Evolutionary conservation across 2,113 vertebrate species (phyloP).

Genomic region (Ceyx margarethae): DNA sequence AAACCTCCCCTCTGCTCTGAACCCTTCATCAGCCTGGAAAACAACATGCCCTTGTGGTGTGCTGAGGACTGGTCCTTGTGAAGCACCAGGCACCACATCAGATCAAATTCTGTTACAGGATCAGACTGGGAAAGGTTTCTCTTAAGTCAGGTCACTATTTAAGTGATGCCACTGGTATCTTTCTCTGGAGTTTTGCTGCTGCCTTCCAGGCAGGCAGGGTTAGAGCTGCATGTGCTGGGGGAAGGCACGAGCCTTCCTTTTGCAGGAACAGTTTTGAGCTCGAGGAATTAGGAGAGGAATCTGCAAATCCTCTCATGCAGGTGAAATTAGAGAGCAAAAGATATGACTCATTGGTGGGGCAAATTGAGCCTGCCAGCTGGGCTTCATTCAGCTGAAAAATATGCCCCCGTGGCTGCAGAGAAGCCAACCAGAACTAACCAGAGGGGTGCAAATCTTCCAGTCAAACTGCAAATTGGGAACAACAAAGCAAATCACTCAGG

Average conservation of each 20-base stretch:
- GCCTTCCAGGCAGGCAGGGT: background rate
- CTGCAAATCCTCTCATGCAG: constrained; percentile 31
- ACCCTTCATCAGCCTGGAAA: background rate
- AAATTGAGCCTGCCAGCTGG: constrained; percentile 63
- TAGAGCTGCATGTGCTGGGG: background rate
- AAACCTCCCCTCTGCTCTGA: background rate
- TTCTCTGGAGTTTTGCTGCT: background rate
- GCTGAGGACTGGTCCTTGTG: background rate
- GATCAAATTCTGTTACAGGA: background rate
- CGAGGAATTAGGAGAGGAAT: constrained; percentile 8
- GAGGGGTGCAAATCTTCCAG: constrained; percentile 67
- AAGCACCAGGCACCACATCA: background rate
- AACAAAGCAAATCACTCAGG: constrained; percentile 66
- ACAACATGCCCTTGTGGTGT: background rate
- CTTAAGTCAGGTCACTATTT: background rate
- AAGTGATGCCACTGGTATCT: background rate
- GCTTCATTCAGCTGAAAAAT: constrained; percentile 67
- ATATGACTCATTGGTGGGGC: constrained; percentile 58
- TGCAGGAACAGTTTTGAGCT: background rate
- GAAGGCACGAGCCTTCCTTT: background rate
- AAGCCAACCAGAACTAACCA: constrained; percentile 63
- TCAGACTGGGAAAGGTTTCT: background rate
- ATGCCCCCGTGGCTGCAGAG: constrained; percentile 44
- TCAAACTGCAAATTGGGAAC: constrained; percentile 64
- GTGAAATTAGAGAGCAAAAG: constrained; percentile 35